Conservation (phyloP, 23 tunicate species). For the Botrylloides violaceus region DNA sequence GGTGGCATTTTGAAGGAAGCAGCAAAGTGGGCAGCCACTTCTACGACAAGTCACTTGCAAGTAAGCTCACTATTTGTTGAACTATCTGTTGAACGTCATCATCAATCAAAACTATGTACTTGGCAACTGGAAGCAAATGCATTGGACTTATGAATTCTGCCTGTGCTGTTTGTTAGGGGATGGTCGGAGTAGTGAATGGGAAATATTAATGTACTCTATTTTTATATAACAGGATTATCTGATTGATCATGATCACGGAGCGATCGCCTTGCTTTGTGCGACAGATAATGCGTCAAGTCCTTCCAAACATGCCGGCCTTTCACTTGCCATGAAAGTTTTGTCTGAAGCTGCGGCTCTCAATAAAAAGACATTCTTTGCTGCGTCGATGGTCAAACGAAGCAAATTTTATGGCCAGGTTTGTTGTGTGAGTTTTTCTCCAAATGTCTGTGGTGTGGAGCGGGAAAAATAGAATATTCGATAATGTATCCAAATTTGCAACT, state of each 20-base stretch:
- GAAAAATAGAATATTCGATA: no score
- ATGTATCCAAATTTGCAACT: not conserved
- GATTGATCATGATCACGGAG: constrained; percentile 20
- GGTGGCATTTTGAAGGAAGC: constrained; percentile 52
- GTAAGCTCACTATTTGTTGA: no score
- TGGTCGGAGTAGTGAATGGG: not conserved
- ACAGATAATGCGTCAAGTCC: not conserved
- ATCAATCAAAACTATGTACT: no score
- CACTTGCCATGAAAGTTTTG: constrained; percentile 32
- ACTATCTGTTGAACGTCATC: no score
- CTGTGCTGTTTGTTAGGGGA: no score
- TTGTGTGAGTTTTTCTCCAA: not conserved
- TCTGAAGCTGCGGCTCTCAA: not conserved
- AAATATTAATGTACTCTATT: not conserved
- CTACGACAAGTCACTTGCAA: constrained; percentile 80
- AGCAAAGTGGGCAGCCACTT: constrained; percentile 71
- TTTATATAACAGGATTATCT: constrained; percentile 55
- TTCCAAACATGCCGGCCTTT: constrained; percentile 42
- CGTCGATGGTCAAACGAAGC: constrained; percentile 52
- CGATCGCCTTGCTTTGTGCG: not conserved
- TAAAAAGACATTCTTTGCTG: constrained; percentile 15
- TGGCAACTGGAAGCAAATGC: no score
- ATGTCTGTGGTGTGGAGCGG: no score
- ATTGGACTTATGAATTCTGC: no score
- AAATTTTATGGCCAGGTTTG: constrained; percentile 69